Base-by-base conservation (phyloP, 2,888 invertebrate genomes). In the Marasmarcha lunaedactyla region DNA sequence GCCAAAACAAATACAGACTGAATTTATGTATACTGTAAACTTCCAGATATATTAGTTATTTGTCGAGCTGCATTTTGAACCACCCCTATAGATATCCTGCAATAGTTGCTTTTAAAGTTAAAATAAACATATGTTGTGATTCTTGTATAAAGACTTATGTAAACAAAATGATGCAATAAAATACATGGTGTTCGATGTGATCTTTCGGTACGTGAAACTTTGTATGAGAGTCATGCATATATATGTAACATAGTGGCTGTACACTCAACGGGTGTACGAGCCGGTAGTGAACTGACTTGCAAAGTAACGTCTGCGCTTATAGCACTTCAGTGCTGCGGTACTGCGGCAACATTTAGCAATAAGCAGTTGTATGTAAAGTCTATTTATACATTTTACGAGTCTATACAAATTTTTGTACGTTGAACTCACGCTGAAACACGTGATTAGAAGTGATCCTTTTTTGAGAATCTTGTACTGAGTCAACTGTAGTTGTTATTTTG, bases 361-460 rank as follows among this genome's bases (percentile, higher is more conserved):
- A 81, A 81, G 77, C 81, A 76, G 71, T 74, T 76, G 73, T 78
- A 77, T 77, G 71, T 76, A 79, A 78, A 76, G 67, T 77, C 74
- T 81, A 79, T 79, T 79, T 81, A 79, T 81, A 83, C 71, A 81
- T 74, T 83, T 78, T 81, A 79, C 73, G 78, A 79, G 69, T 79
- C 76, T 83, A 79, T 83, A 83, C 81, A 81, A 70, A 69, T 71
- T 81, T 81, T 83, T 79, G 78, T 79, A 83, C 66, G 70, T 74
- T 63, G 59, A 64, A 59, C 73, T 76, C 71, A 74, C 72, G 73
- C 70, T 74, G 71, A 58, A 65, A 63, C 62, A 73, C 71, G 69
- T 70, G 74, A 72, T 60, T 64, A 63, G 59, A 66, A 67, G 72
- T 78, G 79, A 76, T 81, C 72, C 77, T 79, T 78, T 77, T 83